These are phyloP conservation scores for Amblyjoppa proteus DNA, from an alignment of 2,888 invertebrate genomes.

Conservation along the genomic window DNA sequence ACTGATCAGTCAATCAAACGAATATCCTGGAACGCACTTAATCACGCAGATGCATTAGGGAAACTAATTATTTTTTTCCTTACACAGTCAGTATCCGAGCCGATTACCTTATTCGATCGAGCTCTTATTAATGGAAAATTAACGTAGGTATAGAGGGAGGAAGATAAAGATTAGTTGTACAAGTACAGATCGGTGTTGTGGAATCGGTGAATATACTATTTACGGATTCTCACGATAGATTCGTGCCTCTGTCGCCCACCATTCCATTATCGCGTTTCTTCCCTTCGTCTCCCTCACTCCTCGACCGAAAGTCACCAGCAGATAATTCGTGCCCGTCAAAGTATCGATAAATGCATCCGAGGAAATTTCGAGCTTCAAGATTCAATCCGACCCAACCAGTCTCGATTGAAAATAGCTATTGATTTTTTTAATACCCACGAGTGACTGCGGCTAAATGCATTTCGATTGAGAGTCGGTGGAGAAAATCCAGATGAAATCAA, in stretches of 20 bases:
- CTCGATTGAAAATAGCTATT: neutral
- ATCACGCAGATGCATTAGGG: too few relatives aligned
- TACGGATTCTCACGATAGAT: slow-evolving; percentile 51
- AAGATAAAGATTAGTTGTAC: neutral
- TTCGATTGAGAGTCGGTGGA: neutral
- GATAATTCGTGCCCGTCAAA: slow-evolving; percentile 43
- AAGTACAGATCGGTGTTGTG: slow-evolving; percentile 4
- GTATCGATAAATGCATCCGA: slow-evolving; percentile 53
- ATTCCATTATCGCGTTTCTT: slow-evolving; percentile 45
- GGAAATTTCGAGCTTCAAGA: slow-evolving; percentile 37
- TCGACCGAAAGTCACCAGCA: neutral
- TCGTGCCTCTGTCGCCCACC: slow-evolving; percentile 23
- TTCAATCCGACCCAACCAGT: neutral
- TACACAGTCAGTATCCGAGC: neutral
- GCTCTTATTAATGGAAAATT: neutral
- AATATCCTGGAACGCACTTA: too few relatives aligned
- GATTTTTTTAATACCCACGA: neutral
- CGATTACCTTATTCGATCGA: neutral
- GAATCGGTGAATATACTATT: slow-evolving; percentile 50
- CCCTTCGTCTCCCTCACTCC: slow-evolving; percentile 11
- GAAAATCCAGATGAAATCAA: neutral
- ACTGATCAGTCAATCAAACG: too few relatives aligned
- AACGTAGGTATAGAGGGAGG: neutral
- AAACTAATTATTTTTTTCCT: too few relatives aligned
- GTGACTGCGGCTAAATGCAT: neutral